phyloP scores from a whole-genome alignment of 2,113 vertebrate species.

The Dicerorhinus sumatrensis region DNA sequence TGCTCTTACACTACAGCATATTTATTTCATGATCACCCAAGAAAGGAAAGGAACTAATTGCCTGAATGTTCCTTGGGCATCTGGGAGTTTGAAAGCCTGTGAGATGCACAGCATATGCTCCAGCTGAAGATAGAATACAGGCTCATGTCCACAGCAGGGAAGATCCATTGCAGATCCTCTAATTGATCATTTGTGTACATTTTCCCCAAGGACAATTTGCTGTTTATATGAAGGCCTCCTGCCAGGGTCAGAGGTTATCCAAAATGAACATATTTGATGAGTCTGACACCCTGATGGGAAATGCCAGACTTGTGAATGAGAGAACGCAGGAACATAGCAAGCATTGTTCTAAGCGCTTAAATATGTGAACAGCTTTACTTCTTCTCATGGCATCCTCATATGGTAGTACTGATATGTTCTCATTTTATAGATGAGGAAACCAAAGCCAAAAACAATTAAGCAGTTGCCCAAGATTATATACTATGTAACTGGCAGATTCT shows the following conservation, averaged over 20 bases:
- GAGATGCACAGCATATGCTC: background rate
- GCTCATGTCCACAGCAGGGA: slow-evolving; percentile 14
- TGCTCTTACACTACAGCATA: background rate
- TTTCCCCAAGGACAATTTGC: slow-evolving; percentile 10
- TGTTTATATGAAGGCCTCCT: slow-evolving; percentile 4
- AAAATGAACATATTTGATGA: slow-evolving; percentile 5
- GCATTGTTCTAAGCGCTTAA: background rate
- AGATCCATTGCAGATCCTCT: background rate
- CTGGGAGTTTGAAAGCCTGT: background rate
- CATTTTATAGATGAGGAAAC: background rate
- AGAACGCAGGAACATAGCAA: background rate
- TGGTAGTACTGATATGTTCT: accelerated
- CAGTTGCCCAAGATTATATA: too few relatives aligned
- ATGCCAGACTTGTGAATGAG: background rate
- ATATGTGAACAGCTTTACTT: background rate
- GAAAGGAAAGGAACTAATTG: background rate
- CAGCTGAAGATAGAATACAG: background rate
- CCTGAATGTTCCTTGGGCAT: background rate
- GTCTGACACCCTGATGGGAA: background rate
- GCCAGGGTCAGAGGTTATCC: slow-evolving; percentile 7
- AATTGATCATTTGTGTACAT: background rate
- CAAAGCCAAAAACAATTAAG: background rate
- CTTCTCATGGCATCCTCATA: accelerated
- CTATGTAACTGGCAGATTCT: background rate
- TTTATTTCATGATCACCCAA: background rate